A percentile compares a stretch with the other conserved stretches of the same genome.
phyloP scores from a whole-genome alignment of 2,797 vertebrate genomes.

The Alauda arvensis region DNA sequence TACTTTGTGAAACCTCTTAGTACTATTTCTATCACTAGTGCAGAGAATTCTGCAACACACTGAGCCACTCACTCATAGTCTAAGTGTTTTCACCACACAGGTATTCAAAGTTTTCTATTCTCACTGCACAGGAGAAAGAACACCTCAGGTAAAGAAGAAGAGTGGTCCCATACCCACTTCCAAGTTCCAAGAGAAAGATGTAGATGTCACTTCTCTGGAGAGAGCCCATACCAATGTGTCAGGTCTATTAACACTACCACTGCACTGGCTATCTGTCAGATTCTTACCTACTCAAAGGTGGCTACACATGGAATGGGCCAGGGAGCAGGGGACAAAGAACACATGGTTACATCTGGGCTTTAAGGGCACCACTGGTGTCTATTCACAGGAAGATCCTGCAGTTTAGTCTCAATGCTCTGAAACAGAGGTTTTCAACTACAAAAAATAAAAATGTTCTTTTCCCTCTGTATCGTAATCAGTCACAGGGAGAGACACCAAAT shows the following conservation, averaged over 20 bases:
- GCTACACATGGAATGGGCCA: not conserved
- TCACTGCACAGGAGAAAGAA: not conserved
- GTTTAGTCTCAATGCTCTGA: not conserved
- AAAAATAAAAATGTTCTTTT: not conserved
- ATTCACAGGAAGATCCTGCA: not conserved
- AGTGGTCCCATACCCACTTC: not conserved
- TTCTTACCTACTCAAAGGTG: not conserved
- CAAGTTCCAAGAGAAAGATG: not conserved
- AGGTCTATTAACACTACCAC: not conserved
- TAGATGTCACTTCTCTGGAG: not conserved
- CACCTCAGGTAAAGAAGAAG: not conserved
- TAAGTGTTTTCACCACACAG: not conserved
- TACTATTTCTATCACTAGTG: not conserved
- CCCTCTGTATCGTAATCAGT: not conserved
- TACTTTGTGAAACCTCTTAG: constrained; percentile 6
- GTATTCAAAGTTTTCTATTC: not conserved
- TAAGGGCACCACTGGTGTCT: not conserved
- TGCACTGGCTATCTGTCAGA: not conserved
- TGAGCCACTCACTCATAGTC: not conserved
- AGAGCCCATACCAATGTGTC: not conserved
- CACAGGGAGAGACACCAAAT: not conserved
- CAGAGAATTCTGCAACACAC: not conserved
- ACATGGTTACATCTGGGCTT: not conserved
- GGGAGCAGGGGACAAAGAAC: not conserved
- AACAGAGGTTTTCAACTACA: not conserved